Evolutionary conservation across 2,888 invertebrate species (phyloP).

Genomic region (Rhingia campestris): DNA sequence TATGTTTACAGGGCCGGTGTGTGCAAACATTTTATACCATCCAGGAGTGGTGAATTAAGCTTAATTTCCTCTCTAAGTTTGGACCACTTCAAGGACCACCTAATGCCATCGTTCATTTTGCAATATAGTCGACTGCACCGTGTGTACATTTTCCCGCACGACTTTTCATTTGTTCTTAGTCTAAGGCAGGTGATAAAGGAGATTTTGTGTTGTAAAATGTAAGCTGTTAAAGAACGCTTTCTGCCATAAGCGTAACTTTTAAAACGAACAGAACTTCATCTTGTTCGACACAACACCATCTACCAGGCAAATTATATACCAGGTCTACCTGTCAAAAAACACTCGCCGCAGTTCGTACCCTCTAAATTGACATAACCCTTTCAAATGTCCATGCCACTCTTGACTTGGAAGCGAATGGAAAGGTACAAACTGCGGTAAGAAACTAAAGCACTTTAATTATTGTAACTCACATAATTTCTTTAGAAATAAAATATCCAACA

Average conservation of each 20-base stretch:
- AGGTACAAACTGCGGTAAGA: too few species aligned
- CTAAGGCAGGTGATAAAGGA: slow-evolving; percentile 16
- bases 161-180: slow-evolving; percentile 39
- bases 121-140: slow-evolving; percentile 12
- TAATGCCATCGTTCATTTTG: slow-evolving; percentile 13
- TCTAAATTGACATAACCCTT: too few species aligned
- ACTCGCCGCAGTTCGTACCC: too few species aligned
- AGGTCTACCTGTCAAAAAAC: too few species aligned
- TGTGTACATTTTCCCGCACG: slow-evolving; percentile 46
- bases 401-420: too few species aligned
- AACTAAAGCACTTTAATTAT: too few species aligned
- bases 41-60: background rate
- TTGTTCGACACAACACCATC: background rate
- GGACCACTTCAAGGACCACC: background rate
- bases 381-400: too few species aligned
- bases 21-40: background rate
- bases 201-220: slow-evolving; percentile 7
- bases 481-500: too few species aligned
- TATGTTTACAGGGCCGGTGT: background rate
- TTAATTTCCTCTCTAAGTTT: background rate
- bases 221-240: background rate
- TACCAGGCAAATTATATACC: too few species aligned
- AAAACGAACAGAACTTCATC: too few species aligned
- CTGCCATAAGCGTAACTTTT: too few species aligned
- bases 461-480: too few species aligned